phyloP scores from a whole-genome alignment of 2,797 vertebrate species.

The Hemitrygon akajei region DNA sequence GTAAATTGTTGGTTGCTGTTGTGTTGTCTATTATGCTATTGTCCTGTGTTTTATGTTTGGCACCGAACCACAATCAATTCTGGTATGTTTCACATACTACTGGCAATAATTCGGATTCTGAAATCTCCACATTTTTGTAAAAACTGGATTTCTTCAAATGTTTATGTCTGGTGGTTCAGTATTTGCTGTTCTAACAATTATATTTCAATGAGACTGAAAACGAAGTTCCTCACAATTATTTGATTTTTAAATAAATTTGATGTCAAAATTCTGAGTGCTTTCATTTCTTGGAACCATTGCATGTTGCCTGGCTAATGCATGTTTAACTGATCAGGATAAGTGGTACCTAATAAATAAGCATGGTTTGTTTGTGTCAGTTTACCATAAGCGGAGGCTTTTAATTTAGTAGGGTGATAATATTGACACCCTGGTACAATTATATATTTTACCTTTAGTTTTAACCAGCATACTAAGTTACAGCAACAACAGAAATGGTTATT shows the following conservation, averaged over 20 bases:
- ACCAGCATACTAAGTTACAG: neutral
- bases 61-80: too few species aligned
- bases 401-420: constrained; percentile 3
- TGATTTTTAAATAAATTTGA: neutral
- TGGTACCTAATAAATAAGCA: neutral
- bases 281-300: neutral
- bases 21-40: too few species aligned
- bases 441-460: neutral
- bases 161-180: neutral
- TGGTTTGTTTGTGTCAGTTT: neutral
- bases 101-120: too few species aligned
- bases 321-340: neutral
- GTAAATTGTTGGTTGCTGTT: too few species aligned
- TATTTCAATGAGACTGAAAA: neutral
- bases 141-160: neutral
- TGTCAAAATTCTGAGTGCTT: neutral
- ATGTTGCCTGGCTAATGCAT: neutral
- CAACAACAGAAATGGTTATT: neutral
- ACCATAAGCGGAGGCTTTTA: neutral
- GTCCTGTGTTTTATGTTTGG: too few species aligned
- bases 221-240: neutral
- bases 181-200: neutral
- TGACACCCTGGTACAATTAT: constrained; percentile 5
- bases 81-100: too few species aligned
- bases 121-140: neutral